phyloP scores from a whole-genome alignment of 2,888 invertebrate genomes.

The Chrysolina haemoptera region DNA sequence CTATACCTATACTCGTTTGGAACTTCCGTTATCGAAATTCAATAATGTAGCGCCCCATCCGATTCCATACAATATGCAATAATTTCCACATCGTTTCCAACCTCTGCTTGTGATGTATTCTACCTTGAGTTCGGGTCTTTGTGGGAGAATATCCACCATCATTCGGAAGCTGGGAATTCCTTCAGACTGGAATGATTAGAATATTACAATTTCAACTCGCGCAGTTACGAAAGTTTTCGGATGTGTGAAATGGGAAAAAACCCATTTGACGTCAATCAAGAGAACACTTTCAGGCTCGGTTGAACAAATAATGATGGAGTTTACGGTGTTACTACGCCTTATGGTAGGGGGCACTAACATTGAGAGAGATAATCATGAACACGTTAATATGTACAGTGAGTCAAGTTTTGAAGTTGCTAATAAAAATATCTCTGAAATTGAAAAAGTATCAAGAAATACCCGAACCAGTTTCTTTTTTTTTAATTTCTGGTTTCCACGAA shows the following conservation, averaged over 20 bases:
- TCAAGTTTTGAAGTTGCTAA: too few relatives aligned
- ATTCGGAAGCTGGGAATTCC: neutral
- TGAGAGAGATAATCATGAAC: neutral
- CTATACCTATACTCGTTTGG: neutral
- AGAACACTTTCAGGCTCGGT: neutral
- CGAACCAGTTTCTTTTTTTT: too few relatives aligned
- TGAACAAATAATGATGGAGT: neutral
- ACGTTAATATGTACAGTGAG: too few relatives aligned
- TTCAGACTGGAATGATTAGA: slow-evolving; percentile 3
- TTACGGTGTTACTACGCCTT: neutral
- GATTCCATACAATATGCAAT: neutral
- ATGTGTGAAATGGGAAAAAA: neutral
- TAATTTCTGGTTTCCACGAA: too few relatives aligned
- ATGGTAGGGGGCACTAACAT: neutral
- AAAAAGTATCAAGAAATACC: too few relatives aligned
- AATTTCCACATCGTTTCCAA: slow-evolving; percentile 3
- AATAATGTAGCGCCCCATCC: neutral
- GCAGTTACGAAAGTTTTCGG: neutral
- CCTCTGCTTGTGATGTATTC: neutral
- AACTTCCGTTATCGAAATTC: neutral
- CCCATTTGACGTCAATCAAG: neutral
- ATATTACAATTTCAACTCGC: slow-evolving; percentile 5
- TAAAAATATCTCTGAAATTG: too few relatives aligned
- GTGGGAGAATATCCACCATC: neutral
- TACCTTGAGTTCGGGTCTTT: neutral